Base-by-base conservation (phyloP, 2,797 vertebrate genomes). In the Pogoniulus pusillus region DNA sequence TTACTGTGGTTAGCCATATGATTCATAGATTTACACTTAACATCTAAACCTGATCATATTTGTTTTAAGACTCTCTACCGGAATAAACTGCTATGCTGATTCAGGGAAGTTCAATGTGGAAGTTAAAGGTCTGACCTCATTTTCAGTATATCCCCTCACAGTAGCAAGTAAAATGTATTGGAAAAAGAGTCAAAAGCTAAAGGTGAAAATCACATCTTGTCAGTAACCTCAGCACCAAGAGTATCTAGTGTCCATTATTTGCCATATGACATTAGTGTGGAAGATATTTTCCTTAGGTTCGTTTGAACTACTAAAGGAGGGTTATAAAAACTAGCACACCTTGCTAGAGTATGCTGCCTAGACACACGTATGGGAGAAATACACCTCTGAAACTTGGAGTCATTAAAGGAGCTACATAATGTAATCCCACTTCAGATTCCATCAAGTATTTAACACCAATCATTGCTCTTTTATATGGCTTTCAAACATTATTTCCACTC, bases 401-500 rank as follows among this genome's bases (percentile, higher is more conserved):
- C 41, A 87, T 47, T 80, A 66, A 75, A 72, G 19, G n/a, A 93
- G 32, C 16, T 72, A 23, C 43, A 62, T 89, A 72, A 73, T 18
- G 4, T 27, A 49, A 81, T 13, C 63, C 4, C 19, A 43, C 49
- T 81, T 78, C 85, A 78, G 34, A 74, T 59, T 43, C 30, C 80
- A 62, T 65, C 10, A 85, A 62, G 12, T 43, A 75, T 26, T 89
- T 85, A 68, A 72, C 68, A 70, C 4, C 49, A 64, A 45, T 37
- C 39, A 79, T 26, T 86, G 35, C 1, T 83, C 23, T 91, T 87
- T 92, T 68, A 80, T 60, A 12, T 30, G 41, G 23, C 37, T 94
- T 95, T 90, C 64, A 91, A 90, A 34, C 34, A 75, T 19, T 66
- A 83, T 64, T 91, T 91, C 29, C 30, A 60, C n/a, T 79, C 60